Conservation (phyloP, 2,113 vertebrate genomes). For the Otis tarda region DNA sequence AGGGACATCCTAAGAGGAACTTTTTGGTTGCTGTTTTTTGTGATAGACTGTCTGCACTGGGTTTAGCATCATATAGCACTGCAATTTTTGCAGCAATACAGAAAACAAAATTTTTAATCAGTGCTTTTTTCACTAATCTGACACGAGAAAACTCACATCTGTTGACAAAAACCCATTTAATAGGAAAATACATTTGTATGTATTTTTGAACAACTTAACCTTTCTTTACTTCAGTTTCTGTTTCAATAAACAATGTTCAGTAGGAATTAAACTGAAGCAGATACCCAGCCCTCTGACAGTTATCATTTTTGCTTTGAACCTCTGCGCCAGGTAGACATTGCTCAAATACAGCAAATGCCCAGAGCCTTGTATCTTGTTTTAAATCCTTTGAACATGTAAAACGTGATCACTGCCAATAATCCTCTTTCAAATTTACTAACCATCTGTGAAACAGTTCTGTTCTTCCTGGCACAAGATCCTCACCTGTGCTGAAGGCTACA, state of each 20-base stretch:
- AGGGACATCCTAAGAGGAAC: not conserved
- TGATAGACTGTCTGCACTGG: not conserved
- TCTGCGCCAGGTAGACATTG: not conserved
- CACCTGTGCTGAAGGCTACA: not conserved
- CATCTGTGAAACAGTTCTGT: not conserved
- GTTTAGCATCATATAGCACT: not conserved
- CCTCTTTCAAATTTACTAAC: not conserved
- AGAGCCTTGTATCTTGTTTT: not conserved
- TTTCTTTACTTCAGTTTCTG: not conserved
- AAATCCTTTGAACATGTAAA: not conserved
- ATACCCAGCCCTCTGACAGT: not conserved
- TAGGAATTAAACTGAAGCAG: not conserved
- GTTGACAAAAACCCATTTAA: not conserved
- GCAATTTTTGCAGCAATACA: not conserved
- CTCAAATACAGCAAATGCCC: not conserved
- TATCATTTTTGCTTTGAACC: not conserved
- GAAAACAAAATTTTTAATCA: not conserved
- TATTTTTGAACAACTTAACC: not conserved
- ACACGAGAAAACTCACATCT: not conserved
- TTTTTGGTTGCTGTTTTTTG: not conserved
- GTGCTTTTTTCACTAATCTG: not conserved
- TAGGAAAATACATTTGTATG: not conserved
- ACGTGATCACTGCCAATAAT: not conserved
- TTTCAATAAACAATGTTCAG: not conserved
- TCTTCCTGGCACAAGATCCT: not conserved